Conservation (phyloP, 2,797 vertebrate species). For the Gallirallus australis region DNA sequence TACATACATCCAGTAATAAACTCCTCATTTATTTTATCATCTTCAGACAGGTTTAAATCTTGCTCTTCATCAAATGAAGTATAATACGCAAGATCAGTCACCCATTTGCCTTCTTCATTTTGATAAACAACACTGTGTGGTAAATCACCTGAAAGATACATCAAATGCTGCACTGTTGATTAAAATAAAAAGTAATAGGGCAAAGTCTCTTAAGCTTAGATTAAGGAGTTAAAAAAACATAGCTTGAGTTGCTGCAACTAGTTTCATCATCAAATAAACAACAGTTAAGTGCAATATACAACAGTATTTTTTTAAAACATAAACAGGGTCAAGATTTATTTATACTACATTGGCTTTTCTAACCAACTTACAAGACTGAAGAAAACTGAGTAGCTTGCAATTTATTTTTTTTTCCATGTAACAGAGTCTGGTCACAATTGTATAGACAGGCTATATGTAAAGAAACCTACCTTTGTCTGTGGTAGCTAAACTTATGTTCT, state of each 20-base stretch:
- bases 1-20: constrained; percentile 90
- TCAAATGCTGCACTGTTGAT: not conserved
- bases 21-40: constrained; percentile 78
- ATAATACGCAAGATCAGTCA: constrained; percentile 96
- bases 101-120: constrained; percentile 96
- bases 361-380: not conserved
- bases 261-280: not conserved
- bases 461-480: constrained; percentile 45
- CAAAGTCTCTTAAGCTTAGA: not conserved
- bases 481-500: constrained; percentile 11
- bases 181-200: not conserved
- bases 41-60: constrained; percentile 44
- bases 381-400: not conserved
- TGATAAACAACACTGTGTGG: constrained; percentile 90
- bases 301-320: not conserved
- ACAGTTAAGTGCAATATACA: not conserved
- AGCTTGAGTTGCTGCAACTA: not conserved
- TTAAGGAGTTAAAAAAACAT: not conserved
- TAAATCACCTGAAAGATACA: constrained; percentile 21
- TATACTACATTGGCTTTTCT: not conserved
- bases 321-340: not conserved
- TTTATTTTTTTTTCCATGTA: not conserved
- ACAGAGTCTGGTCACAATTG: not conserved
- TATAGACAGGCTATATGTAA: not conserved
- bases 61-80: constrained; percentile 90